Evolutionary conservation across 1,140 invertebrate genomes (phyloP).

Genomic region (Camponotus pennsylvanicus): DNA sequence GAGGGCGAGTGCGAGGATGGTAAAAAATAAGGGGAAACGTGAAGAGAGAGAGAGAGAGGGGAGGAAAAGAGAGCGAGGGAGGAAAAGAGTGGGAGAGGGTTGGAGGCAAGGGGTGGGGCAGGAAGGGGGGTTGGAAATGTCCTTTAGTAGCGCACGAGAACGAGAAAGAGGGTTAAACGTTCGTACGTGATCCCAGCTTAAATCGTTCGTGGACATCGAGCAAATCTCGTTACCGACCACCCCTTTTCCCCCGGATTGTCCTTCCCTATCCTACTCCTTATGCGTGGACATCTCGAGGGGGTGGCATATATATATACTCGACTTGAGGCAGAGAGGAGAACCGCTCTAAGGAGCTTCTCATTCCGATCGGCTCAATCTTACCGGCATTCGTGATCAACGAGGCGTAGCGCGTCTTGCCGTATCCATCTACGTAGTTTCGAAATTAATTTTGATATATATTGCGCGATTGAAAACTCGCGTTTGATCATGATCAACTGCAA

Average conservation of each 20-base stretch:
- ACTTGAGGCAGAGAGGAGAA: conserved; percentile 60
- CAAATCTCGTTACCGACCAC: conserved; percentile 80
- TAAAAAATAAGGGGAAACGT: conserved; percentile 53
- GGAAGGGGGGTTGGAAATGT: background rate
- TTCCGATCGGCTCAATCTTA: conserved; percentile 79
- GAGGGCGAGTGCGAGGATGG: conserved; percentile 53
- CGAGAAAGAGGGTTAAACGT: conserved; percentile 79
- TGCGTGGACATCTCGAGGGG: conserved; percentile 37
- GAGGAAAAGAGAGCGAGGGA: background rate
- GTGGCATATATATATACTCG: conserved; percentile 77
- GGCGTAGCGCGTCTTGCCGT: conserved; percentile 73
- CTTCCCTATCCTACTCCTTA: conserved; percentile 40
- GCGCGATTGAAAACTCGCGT: conserved; percentile 71
- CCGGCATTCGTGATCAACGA: conserved; percentile 78
- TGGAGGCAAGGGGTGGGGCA: background rate
- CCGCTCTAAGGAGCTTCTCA: conserved; percentile 75
- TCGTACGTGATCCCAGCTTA: conserved; percentile 82
- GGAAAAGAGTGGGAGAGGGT: background rate
- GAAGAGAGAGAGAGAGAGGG: too few relatives aligned
- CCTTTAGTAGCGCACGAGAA: conserved; percentile 22
- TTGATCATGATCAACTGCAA: conserved; percentile 48
- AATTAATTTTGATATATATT: conserved; percentile 78
- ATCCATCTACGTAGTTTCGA: conserved; percentile 68
- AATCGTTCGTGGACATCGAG: conserved; percentile 81
- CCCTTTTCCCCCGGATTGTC: background rate